A percentile compares a stretch with the other conserved stretches of the same genome.
These are phyloP conservation scores for Stenoptilia bipunctidactyla DNA, from an alignment of 2,888 invertebrate species.

Conservation along the genomic window DNA sequence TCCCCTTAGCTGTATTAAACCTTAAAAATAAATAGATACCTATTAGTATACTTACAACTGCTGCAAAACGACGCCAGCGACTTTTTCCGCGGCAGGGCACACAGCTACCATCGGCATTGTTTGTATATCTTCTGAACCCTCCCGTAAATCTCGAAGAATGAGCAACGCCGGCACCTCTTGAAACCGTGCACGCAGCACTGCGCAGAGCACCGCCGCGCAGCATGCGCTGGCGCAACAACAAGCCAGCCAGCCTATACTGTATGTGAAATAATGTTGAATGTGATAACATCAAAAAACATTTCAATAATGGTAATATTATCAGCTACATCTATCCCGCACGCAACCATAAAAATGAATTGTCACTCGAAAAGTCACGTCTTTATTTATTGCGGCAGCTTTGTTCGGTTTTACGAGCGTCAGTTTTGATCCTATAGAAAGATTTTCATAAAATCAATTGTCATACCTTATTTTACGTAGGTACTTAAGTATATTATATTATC, in stretches of 20 bases:
- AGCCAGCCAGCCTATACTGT: conserved; percentile 37
- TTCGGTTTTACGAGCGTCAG: no score
- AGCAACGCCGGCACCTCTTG: conserved; percentile 41
- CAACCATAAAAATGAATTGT: no score
- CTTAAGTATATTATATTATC: no score
- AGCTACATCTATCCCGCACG: not conserved
- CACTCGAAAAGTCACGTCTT: no score
- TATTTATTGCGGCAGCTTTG: no score
- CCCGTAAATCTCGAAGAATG: conserved; percentile 22
- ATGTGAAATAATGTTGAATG: no score
- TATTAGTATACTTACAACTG: conserved; percentile 25
- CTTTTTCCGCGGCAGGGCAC: conserved; percentile 29
- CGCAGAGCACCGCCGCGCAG: conserved; percentile 44
- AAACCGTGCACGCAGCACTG: conserved; percentile 50
- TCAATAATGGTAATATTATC: not conserved
- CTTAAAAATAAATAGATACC: no score
- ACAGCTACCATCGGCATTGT: conserved; percentile 32
- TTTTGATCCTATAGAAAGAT: no score
- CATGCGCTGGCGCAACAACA: conserved; percentile 41
- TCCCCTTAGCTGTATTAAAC: no score
- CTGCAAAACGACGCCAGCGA: conserved; percentile 23
- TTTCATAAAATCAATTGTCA: no score
- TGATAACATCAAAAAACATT: no score
- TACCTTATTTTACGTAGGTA: no score
- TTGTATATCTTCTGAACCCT: conserved; percentile 12